Evolutionary conservation across 2,797 vertebrate genomes (phyloP).

Genomic region (Sparidentex hasta): DNA sequence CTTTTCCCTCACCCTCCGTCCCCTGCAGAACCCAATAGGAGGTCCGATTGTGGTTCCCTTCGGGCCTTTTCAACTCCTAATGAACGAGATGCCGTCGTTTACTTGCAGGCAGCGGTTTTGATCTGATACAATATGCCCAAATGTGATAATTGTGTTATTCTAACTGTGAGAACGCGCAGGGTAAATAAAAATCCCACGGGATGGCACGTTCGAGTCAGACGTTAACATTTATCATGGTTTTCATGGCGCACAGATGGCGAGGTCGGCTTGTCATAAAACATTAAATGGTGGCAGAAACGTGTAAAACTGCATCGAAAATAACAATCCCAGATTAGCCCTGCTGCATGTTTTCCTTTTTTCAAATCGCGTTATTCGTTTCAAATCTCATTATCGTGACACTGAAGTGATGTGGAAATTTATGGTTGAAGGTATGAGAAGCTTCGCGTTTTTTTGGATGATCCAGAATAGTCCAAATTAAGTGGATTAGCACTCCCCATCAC

Average conservation of each 20-base stretch:
- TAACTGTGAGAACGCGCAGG: constrained; percentile 53
- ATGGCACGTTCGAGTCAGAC: constrained; percentile 35
- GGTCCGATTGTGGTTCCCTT: constrained; percentile 55
- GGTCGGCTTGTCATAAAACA: constrained; percentile 62
- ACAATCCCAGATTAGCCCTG: constrained; percentile 56
- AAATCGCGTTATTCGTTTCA: constrained; percentile 55
- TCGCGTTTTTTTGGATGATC: constrained; percentile 36
- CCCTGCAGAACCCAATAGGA: constrained; percentile 38
- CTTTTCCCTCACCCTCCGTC: constrained; percentile 7
- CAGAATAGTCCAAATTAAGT: constrained; percentile 33
- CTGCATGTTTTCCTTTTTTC: constrained; percentile 10
- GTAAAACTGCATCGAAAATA: constrained; percentile 49
- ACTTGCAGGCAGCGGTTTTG: constrained; percentile 43
- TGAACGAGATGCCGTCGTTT: constrained; percentile 37
- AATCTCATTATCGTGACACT: constrained; percentile 58
- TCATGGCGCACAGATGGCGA: constrained; percentile 61
- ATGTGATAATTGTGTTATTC: constrained; percentile 55
- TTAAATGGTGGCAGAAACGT: constrained; percentile 52
- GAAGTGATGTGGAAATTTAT: constrained; percentile 49
- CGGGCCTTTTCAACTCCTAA: constrained; percentile 49
- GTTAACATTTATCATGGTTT: constrained; percentile 54
- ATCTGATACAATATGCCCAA: constrained; percentile 55
- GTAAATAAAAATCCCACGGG: constrained; percentile 56
- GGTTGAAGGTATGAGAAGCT: constrained; percentile 20
- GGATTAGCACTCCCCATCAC: constrained; percentile 53